phyloP scores from a whole-genome alignment of 2,797 vertebrate genomes.

The Sparidentex hasta region DNA sequence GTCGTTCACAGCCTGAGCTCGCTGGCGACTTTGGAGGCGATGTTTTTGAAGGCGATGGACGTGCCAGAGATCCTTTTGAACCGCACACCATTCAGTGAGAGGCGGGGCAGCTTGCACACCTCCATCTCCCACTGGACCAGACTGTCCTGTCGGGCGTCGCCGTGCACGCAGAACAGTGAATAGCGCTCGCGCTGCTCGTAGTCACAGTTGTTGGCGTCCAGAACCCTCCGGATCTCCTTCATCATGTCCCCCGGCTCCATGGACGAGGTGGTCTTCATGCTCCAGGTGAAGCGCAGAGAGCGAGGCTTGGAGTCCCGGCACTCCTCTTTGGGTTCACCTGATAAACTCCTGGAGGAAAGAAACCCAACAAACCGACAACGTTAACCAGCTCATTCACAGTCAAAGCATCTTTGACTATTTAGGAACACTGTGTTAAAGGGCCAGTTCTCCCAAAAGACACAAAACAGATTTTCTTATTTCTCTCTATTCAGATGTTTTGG shows the following conservation, averaged over 20 bases:
- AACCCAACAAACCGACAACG: constrained; percentile 34
- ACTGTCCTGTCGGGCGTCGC: constrained; percentile 91
- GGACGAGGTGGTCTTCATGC: constrained; percentile 96
- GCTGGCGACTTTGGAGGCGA: constrained; percentile 94
- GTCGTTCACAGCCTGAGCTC: constrained; percentile 91
- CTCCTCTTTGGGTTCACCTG: constrained; percentile 91
- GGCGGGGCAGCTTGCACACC: constrained; percentile 93
- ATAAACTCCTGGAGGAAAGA: constrained; percentile 83
- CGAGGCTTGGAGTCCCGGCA: constrained; percentile 92
- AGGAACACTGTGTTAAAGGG: too few species aligned
- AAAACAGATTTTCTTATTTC: too few species aligned
- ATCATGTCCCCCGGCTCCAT: constrained; percentile 97
- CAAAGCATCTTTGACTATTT: too few species aligned
- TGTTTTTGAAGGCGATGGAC: constrained; percentile 96
- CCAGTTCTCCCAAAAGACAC: too few species aligned
- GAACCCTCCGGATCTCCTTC: constrained; percentile 93
- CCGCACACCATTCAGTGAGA: constrained; percentile 94
- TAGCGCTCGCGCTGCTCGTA: constrained; percentile 95
- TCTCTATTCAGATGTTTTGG: too few species aligned
- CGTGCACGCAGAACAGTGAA: constrained; percentile 94
- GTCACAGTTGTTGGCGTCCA: constrained; percentile 95
- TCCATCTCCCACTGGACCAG: constrained; percentile 97
- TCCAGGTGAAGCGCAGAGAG: constrained; percentile 92
- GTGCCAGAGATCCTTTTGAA: constrained; percentile 96
- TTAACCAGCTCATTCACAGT: neutral